A percentile compares a stretch with the other conserved stretches of the same genome.
These are phyloP conservation scores for Poecile montanus DNA, from an alignment of 2,797 vertebrate genomes.

Conservation along the genomic window DNA sequence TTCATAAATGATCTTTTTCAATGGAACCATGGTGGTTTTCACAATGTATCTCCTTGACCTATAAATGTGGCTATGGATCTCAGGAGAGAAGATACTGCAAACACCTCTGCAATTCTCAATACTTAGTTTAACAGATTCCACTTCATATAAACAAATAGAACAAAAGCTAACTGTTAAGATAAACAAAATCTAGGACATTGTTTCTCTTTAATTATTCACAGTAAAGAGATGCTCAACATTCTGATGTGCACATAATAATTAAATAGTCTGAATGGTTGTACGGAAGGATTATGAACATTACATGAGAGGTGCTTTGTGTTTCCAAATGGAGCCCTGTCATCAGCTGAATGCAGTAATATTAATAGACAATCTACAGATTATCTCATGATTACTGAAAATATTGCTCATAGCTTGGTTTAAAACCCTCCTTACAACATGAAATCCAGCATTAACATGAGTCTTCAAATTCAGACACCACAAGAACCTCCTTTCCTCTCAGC, in stretches of 20 bases:
- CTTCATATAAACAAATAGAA: not conserved
- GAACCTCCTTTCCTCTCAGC: not conserved
- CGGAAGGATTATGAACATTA: not conserved
- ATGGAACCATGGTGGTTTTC: not conserved
- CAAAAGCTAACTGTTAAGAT: not conserved
- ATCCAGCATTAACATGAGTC: not conserved
- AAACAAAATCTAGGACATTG: not conserved
- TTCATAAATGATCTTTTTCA: not conserved
- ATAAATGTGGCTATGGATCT: not conserved
- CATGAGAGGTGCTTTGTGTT: not conserved
- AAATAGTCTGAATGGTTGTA: not conserved
- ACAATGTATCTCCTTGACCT: not conserved
- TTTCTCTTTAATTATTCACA: not conserved
- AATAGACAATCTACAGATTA: not conserved
- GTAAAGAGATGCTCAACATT: not conserved
- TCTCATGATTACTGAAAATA: not conserved
- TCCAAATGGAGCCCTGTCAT: not conserved
- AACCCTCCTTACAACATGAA: not conserved
- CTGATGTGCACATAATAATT: not conserved
- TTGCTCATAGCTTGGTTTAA: not conserved
- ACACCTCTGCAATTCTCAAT: not conserved
- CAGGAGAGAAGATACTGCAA: not conserved
- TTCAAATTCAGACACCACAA: not conserved
- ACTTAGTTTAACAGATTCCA: not conserved
- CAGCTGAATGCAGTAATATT: not conserved